Evolutionary conservation across 2,797 vertebrate species (phyloP).

Genomic region (Spizella passerina): DNA sequence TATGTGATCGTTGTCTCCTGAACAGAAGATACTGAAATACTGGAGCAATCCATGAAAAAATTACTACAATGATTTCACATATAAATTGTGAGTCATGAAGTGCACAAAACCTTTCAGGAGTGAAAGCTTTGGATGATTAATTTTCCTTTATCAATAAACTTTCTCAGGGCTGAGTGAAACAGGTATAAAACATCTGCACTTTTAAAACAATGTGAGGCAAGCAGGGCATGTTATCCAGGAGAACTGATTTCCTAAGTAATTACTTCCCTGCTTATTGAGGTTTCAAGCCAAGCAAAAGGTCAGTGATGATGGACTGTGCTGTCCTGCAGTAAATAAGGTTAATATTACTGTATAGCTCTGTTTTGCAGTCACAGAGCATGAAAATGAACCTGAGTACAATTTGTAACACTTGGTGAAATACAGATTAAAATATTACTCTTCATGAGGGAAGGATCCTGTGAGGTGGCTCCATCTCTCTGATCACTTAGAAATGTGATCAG

Average conservation of each 20-base stretch:
- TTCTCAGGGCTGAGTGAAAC: not conserved
- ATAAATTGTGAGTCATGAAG: not conserved
- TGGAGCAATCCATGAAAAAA: not conserved
- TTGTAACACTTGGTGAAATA: not conserved
- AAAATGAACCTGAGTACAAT: not conserved
- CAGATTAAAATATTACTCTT: not conserved
- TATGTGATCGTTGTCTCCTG: not conserved
- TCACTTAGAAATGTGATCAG: not conserved
- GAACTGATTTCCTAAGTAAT: constrained; percentile 52
- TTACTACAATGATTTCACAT: not conserved
- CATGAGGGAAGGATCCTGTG: not conserved
- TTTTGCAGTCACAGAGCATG: not conserved
- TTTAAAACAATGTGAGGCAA: not conserved
- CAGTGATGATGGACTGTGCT: not conserved
- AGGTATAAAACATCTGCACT: not conserved
- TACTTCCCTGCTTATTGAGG: constrained; percentile 30
- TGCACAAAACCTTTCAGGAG: not conserved
- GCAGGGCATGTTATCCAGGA: not conserved
- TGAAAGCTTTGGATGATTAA: not conserved
- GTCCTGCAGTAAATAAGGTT: constrained; percentile 13
- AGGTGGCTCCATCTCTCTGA: not conserved
- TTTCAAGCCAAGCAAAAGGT: constrained; percentile 3
- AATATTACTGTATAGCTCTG: not conserved
- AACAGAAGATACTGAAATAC: not conserved
- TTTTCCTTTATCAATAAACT: constrained; percentile 20